Evolutionary conservation across 2,888 invertebrate species (phyloP).

Genomic region (Stratiomys singularior): DNA sequence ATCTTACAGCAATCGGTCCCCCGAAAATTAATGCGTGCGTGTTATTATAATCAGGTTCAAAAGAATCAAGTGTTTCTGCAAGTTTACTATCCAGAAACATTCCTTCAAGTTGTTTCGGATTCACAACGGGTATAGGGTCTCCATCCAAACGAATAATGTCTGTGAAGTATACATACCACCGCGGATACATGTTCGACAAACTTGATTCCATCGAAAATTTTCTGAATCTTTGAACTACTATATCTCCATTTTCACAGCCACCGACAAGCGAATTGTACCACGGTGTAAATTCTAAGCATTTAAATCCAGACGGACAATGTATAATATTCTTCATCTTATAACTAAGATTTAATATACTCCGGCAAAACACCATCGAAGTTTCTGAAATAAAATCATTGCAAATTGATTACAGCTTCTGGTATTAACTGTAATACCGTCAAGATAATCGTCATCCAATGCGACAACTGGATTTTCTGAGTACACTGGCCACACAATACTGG

Average conservation of each 20-base stretch:
- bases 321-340: constrained; percentile 51
- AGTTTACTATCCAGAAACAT: not conserved
- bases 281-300: constrained; percentile 57
- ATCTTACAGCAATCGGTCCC: constrained; percentile 53
- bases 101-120: not conserved
- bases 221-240: constrained; percentile 56
- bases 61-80: constrained; percentile 42
- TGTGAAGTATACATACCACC: constrained; percentile 53
- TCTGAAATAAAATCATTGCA: not conserved
- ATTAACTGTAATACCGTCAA: constrained; percentile 53
- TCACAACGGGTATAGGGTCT: not conserved
- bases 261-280: constrained; percentile 54
- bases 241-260: constrained; percentile 59
- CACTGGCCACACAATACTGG: constrained; percentile 59
- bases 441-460: constrained; percentile 55
- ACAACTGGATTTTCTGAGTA: constrained; percentile 58
- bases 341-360: constrained; percentile 20
- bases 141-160: constrained; percentile 56
- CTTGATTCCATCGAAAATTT: constrained; percentile 34
- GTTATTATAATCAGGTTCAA: constrained; percentile 55
- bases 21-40: constrained; percentile 60
- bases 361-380: not conserved
- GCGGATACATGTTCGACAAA: constrained; percentile 46
- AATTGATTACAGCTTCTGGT: not conserved
- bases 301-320: constrained; percentile 53